Evolutionary conservation across 2,113 vertebrate genomes (phyloP).

Genomic region (Poeciliopsis occidentalis): DNA sequence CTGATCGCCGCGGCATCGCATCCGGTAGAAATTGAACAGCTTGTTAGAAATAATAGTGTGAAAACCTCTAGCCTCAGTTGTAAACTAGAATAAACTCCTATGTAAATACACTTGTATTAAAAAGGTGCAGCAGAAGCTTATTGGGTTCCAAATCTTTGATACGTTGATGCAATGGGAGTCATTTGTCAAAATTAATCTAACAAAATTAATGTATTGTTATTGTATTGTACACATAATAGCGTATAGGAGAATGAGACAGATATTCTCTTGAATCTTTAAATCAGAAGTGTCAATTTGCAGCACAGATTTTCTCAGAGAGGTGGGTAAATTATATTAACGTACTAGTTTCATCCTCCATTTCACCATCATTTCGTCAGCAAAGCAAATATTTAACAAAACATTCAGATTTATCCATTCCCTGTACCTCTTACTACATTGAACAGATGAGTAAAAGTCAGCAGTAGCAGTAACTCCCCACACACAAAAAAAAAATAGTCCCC

Average conservation of each 20-base stretch:
- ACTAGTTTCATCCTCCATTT: too few species aligned
- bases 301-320: too few species aligned
- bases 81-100: conserved; percentile 15
- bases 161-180: neutral
- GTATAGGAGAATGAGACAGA: neutral
- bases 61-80: conserved; percentile 41
- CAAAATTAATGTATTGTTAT: neutral
- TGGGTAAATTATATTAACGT: too few species aligned
- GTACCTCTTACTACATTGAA: too few species aligned
- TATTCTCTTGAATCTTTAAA: neutral
- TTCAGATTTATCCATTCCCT: too few species aligned
- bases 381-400: too few species aligned
- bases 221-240: neutral
- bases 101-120: conserved; percentile 10
- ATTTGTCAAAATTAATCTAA: neutral
- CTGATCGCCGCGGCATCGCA: conserved; percentile 33
- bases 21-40: conserved; percentile 45
- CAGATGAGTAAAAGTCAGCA: too few species aligned
- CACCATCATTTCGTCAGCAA: too few species aligned
- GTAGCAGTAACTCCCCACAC: too few species aligned
- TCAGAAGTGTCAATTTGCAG: too few species aligned
- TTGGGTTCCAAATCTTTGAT: neutral
- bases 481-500: too few species aligned
- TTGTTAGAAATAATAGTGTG: conserved; percentile 57
- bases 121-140: neutral